Evolutionary conservation across 2,113 vertebrate genomes (phyloP), one percentile per base, ranked within the genome.

Genomic region (Heteronetta atricapilla): DNA sequence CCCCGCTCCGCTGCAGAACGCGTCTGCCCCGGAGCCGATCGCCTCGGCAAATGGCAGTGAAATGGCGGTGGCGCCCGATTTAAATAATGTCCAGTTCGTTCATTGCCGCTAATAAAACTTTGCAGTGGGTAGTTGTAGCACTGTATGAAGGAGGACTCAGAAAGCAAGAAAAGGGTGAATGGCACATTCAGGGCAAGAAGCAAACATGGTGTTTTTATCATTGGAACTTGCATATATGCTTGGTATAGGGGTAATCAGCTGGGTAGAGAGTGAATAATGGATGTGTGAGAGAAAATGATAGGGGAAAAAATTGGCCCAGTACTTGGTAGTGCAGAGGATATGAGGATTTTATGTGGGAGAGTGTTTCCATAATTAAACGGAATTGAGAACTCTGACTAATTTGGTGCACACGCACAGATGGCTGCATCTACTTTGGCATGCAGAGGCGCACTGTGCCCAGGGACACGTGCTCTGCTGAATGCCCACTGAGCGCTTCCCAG

Each of bases 351-450:
- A 34, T 17, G 8, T 18, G 5, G 33, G 46, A 67, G 53, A 70
- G 55, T 5, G 11, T 33, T 86, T 81, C 58, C 75, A 3, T 40
- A 53, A 68, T 63, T 72, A 48, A 86, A 86, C 17, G 7, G 7
- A 67, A 52, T 23, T 63, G 66, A 86, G 46, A 59, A 86, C 86
- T 36, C 36, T 59, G 44, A 22, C 42, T 89, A 26, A 64, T 36
- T 28, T 67, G 48, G 46, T 4, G 5, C 1, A 0, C 7, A 2
- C 0, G 0, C 8, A 14, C 13, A 84, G 40, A 42, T 62, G 67
- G 28, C 36, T 64, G 48, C 42, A 33, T 56, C 73, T 91, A 36
- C 56, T 59, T 68, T 46, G 67, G 50, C 50, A 85, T 1, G 0
- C 11, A 17, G 2, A 3, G 4, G 20, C 8, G 10, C 34, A 40